Base-by-base conservation (phyloP, 2,797 vertebrate species). In the Lerista edwardsae region DNA sequence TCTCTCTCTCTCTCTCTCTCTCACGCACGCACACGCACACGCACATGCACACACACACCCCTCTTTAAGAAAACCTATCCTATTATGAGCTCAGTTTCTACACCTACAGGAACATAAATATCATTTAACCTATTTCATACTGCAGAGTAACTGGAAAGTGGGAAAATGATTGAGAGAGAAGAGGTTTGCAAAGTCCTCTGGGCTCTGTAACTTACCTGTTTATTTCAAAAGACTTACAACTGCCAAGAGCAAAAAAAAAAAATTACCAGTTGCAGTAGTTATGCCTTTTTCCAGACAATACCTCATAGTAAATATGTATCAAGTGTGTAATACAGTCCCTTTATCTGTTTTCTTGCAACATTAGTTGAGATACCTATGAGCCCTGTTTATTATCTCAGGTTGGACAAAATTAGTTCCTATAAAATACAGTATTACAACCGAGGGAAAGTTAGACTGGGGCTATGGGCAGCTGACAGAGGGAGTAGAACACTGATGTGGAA, bases 111-210 rank as follows among this genome's bases (percentile, higher is more conserved):
- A 93, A 84, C 80, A 83, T 80, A 92, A 93, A 87, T 84, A 92
- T 88, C 74, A 64, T 86, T 78, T 81, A 89, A 88, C 90, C 84
- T 88, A 90, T 91, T 91, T 88, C 87, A 84, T 88, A 59, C 84
- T 21, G 81, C 5, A 79, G 14, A 86, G 87, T 81, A 86, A 85
- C 82, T 87, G 80, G 90, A 90, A 90, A 93, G 87, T 88, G 77
- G 90, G 91, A 92, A 89, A 83, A 92, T 84, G 87, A 91, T 80
- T 81, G 88, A 94, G 84, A 88, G 84, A 92, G 88, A 84, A 93
- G 87, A 55, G 84, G 68, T 59, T 91, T 94, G 90, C 87, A 91
- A 80, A 92, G 82, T 84, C 78, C 86, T 83, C 59, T 0, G 71
- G 82, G 89, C 76, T 82, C 77, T 57, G 31, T 88, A 88, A 90